These are phyloP conservation scores for Nycteola revayana DNA, from an alignment of 2,888 invertebrate genomes.

Conservation along the genomic window DNA sequence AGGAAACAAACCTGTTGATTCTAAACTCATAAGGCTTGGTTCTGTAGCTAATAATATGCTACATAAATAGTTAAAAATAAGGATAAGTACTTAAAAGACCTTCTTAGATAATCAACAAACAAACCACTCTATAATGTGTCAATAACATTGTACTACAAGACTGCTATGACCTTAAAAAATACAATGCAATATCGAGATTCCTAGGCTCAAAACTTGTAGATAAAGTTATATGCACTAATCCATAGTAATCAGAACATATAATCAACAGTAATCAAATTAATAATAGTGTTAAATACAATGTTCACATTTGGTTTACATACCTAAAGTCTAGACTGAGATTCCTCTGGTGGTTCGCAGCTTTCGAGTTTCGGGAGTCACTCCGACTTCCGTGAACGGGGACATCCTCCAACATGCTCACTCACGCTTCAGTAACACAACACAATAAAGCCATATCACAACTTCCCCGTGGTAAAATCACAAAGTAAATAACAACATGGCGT, in stretches of 20 bases:
- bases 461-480: conserved; percentile 57
- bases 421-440: conserved; percentile 56
- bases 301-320: conserved; percentile 70
- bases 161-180: no score
- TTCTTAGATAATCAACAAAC: no score
- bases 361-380: conserved; percentile 59
- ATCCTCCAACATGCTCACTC: conserved; percentile 80
- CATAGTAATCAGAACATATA: no score
- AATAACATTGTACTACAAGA: no score
- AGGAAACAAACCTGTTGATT: no score
- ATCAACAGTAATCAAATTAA: no score
- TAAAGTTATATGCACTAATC: conserved; percentile 8
- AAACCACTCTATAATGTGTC: no score
- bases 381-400: conserved; percentile 77
- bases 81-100: no score
- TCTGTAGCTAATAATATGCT: no score
- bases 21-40: no score
- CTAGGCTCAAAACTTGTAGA: conserved; percentile 3
- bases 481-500: conserved; percentile 80
- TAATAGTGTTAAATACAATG: no score
- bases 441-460: conserved; percentile 64
- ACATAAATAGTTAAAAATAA: no score
- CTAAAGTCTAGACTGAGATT: conserved; percentile 95
- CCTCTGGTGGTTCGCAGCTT: conserved; percentile 86
- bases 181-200: conserved; percentile 10